These are phyloP conservation scores for Caenorhabditis macrosperma DNA, from an alignment of 2,888 invertebrate genomes.

Conservation along the genomic window DNA sequence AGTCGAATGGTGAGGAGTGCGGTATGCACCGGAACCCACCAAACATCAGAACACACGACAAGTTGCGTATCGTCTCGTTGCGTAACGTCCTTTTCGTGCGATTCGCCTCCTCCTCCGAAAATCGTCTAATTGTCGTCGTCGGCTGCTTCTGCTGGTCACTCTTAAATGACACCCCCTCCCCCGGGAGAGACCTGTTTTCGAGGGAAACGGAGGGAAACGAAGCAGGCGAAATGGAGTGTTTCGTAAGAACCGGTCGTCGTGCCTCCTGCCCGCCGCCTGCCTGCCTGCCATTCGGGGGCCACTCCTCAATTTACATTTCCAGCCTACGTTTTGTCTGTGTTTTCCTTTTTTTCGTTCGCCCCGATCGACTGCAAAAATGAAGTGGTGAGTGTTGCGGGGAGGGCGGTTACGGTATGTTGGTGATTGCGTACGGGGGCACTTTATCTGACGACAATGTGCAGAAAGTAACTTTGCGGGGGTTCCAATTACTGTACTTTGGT, in stretches of 20 bases:
- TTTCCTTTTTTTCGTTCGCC: conserved; percentile 1
- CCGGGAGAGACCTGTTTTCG: conserved; percentile 40
- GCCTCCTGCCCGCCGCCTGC: no score
- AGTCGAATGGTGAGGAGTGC: no score
- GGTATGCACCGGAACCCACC: no score
- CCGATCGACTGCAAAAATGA: not conserved
- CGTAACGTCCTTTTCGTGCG: conserved; percentile 7
- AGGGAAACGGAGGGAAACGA: conserved; percentile 44
- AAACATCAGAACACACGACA: no score
- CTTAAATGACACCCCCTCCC: conserved; percentile 41
- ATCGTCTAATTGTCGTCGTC: not conserved
- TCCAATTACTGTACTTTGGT: not conserved
- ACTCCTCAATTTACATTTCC: conserved; percentile 52
- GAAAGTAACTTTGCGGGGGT: no score
- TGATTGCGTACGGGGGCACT: no score
- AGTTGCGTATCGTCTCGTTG: no score
- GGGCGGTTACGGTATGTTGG: not conserved
- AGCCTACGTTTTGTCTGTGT: conserved; percentile 20
- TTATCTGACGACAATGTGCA: no score
- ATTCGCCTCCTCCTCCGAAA: conserved; percentile 9
- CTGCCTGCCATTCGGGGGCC: conserved; percentile 1
- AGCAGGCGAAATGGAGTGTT: no score
- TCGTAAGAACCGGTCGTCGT: conserved; percentile 49
- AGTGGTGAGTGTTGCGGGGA: conserved; percentile 6
- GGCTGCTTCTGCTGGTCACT: conserved; percentile 17